phyloP scores from a whole-genome alignment of 1,140 invertebrate species.

The Atopsyche davidsoni region DNA sequence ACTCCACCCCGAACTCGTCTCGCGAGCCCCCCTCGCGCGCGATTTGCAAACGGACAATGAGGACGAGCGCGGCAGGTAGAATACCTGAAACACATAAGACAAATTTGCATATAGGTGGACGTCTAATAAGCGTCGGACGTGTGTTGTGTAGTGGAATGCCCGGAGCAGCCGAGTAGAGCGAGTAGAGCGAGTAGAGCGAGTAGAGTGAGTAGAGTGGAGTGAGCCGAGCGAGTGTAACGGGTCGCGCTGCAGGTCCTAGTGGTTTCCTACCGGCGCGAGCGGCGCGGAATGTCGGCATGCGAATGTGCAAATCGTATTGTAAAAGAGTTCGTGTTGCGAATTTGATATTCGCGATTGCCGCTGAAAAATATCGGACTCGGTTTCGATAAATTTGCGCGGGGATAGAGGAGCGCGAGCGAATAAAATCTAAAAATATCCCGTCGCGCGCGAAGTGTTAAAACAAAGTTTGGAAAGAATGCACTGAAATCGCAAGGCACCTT shows the following conservation, averaged over 20 bases:
- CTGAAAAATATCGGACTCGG: too few relatives aligned
- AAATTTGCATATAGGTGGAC: constrained; percentile 25
- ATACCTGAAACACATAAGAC: constrained; percentile 22
- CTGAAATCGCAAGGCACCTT: constrained; percentile 54
- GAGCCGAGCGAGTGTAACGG: background rate
- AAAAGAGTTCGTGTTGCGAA: too few relatives aligned
- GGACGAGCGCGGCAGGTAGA: constrained; percentile 18
- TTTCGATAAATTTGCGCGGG: too few relatives aligned
- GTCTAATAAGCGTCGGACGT: constrained; percentile 16
- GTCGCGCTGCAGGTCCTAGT: background rate
- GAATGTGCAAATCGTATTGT: too few relatives aligned
- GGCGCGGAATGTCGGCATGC: background rate
- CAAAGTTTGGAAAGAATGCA: constrained; percentile 39
- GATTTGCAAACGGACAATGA: constrained; percentile 29
- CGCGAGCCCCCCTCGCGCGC: constrained; percentile 19
- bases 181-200: too few relatives aligned
- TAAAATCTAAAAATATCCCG: constrained; percentile 21
- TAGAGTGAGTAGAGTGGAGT: too few relatives aligned
- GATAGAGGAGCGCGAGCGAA: constrained; percentile 12
- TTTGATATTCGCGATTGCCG: too few relatives aligned
- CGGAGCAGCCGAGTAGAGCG: background rate
- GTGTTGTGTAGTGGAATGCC: too few relatives aligned
- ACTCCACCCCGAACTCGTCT: constrained; percentile 25
- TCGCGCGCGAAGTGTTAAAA: constrained; percentile 19
- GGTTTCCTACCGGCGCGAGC: background rate